Evolutionary conservation across 2,888 invertebrate species (phyloP).

Genomic region (Scrobipalpa atriplicella): DNA sequence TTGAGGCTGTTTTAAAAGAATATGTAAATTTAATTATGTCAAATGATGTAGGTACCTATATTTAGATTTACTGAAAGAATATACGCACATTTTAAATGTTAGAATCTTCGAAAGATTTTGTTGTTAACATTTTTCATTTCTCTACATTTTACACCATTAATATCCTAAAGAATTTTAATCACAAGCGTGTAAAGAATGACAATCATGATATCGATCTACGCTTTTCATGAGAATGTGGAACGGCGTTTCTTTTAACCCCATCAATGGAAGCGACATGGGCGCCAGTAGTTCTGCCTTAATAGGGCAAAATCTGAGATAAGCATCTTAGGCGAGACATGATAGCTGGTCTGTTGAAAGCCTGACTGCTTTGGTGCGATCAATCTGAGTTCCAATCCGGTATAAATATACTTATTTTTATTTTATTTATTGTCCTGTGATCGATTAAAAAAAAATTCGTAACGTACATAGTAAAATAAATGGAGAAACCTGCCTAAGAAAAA

Average conservation of each 20-base stretch:
- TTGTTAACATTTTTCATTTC: too few relatives aligned
- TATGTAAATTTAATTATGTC: too few relatives aligned
- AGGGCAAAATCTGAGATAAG: conserved; percentile 13
- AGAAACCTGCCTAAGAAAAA: too few relatives aligned
- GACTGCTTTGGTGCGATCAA: background rate
- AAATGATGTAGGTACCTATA: too few relatives aligned
- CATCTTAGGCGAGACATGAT: conserved; percentile 16
- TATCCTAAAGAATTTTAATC: background rate
- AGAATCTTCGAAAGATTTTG: too few relatives aligned
- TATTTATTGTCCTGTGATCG: too few relatives aligned
- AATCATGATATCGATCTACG: conserved; percentile 1
- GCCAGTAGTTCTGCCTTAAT: conserved; percentile 12
- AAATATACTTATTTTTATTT: background rate
- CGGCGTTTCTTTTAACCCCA: conserved; percentile 20
- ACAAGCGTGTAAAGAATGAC: conserved; percentile 2
- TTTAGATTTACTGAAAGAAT: too few relatives aligned
- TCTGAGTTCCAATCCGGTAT: background rate
- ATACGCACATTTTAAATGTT: too few relatives aligned
- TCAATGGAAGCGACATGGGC: conserved; percentile 29
- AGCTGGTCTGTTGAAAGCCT: background rate
- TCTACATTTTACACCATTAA: background rate
- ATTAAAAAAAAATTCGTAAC: too few relatives aligned
- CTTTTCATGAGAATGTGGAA: conserved; percentile 19
- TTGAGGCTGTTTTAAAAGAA: too few relatives aligned
- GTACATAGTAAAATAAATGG: too few relatives aligned